Percentiles rank a stretch among this genome's conserved stretches.
These are phyloP conservation scores for Catostomus latipinnis DNA, from an alignment of 2,797 vertebrate species.

Conservation along the genomic window DNA sequence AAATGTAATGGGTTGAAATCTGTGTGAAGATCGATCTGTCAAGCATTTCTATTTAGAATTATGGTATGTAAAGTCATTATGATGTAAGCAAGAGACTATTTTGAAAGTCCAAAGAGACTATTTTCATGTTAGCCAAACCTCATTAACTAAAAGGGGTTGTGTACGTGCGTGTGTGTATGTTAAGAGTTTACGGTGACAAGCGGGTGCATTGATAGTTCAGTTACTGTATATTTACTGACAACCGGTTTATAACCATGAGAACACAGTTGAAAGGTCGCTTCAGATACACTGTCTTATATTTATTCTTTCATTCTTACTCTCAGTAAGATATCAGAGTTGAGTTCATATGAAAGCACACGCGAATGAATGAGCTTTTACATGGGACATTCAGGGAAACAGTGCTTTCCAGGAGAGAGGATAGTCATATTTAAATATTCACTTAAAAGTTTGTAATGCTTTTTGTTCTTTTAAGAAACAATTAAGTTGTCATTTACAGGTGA, in stretches of 20 bases:
- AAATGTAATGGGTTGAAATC: conserved; percentile 31
- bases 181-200: neutral
- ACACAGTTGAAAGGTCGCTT: conserved; percentile 12
- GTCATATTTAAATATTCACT: conserved; percentile 36
- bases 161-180: conserved; percentile 26
- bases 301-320: conserved; percentile 24
- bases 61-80: conserved; percentile 29
- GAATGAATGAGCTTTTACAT: conserved; percentile 26
- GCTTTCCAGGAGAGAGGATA: conserved; percentile 45
- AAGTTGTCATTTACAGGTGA: conserved; percentile 2
- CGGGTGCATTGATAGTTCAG: conserved; percentile 8
- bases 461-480: conserved; percentile 18
- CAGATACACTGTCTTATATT: conserved; percentile 23
- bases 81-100: conserved; percentile 49
- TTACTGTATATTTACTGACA: neutral
- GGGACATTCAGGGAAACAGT: conserved; percentile 51
- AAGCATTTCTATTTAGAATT: conserved; percentile 41
- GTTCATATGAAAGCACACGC: conserved; percentile 62
- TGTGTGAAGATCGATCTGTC: conserved; percentile 29
- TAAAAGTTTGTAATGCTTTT: conserved; percentile 30
- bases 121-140: conserved; percentile 26
- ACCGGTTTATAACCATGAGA: neutral
- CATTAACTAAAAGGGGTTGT: conserved; percentile 20
- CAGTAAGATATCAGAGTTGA: conserved; percentile 61
- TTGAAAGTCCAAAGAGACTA: conserved; percentile 19